Base-by-base conservation (phyloP, 1,140 invertebrate species). In the Drosophila hydei region DNA sequence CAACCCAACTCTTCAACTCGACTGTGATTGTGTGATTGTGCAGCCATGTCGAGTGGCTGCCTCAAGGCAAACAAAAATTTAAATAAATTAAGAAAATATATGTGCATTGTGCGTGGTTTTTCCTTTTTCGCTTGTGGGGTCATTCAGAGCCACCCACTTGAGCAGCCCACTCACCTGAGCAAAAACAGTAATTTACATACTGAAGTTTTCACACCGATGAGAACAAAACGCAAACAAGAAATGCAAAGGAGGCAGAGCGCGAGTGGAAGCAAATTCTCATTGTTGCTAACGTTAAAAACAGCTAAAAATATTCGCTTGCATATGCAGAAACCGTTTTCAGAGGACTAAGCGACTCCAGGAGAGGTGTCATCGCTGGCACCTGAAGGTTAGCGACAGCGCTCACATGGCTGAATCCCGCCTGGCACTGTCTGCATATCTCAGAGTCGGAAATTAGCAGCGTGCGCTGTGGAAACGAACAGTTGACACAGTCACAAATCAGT, bases 111-210 rank as follows among this genome's bases (percentile, higher is more conserved):
- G 43, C 19, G 18, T 38, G 11, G 25, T 30, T 36, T 7, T n/a
- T n/a, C n/a, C 43, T 47, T 59, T 19, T 54, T 25, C 56, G 47
- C 42, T 55, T 54, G 47, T 50, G 30, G 48, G 16, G 50, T 8
- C 16, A 16, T 12, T 16, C 12, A 30, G 42, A 4, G n/a, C 18
- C 55, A 14, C 14, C 16, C 9, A 21, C 33, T 14, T 45, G n/a
- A 14, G 25, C 16, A 47, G 9, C 30, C 8, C 27, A 12, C 16
- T 42, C 27, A 11, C 71, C 54, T 56, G 65, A 52, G 45, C 51
- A 19, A 67, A 77, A 77, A 67, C 72, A 77, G 75, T 77, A 74
- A 75, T 77, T 77, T 77, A 61, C 72, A 77, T 77, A 68, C 75
- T 75, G 62, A 67, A 72, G 68, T 75, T 77, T 77, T 72, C 75